These are phyloP conservation scores for Sebastes steindachneri DNA, from an alignment of 2,797 vertebrate species.

Conservation along the genomic window DNA sequence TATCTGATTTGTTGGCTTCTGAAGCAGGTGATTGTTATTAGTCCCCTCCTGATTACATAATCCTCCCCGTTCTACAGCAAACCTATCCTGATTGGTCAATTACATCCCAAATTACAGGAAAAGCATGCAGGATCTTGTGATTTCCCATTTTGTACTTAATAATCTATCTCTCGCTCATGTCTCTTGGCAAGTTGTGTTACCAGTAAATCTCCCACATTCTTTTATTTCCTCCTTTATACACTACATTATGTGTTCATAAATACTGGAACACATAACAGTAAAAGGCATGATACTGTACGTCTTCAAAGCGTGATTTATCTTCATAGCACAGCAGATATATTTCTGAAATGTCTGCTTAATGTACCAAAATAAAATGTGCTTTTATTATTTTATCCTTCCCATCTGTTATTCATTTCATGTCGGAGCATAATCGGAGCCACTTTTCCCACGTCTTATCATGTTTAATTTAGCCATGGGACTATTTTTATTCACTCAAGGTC, in stretches of 20 bases:
- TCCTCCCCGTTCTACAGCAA: not conserved
- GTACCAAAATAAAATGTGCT: not conserved
- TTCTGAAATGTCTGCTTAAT: not conserved
- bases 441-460: slow-evolving; percentile 24
- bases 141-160: not conserved
- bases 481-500: slow-evolving; percentile 59
- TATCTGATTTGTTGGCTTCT: not conserved
- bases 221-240: not conserved
- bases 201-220: not conserved
- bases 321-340: not conserved
- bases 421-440: not conserved
- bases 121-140: not conserved
- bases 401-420: not conserved
- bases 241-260: not conserved
- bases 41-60: not conserved
- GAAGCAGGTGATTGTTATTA: not conserved
- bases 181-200: not conserved
- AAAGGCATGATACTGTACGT: not conserved
- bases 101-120: not conserved
- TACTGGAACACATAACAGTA: not conserved
- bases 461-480: slow-evolving; percentile 30
- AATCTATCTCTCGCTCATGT: not conserved
- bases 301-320: not conserved
- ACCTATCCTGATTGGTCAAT: not conserved
- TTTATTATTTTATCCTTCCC: not conserved